A percentile compares a stretch with the other conserved stretches of the same genome.
Evolutionary conservation across 2,113 vertebrate species (phyloP).

Genomic region (Microcebus murinus): DNA sequence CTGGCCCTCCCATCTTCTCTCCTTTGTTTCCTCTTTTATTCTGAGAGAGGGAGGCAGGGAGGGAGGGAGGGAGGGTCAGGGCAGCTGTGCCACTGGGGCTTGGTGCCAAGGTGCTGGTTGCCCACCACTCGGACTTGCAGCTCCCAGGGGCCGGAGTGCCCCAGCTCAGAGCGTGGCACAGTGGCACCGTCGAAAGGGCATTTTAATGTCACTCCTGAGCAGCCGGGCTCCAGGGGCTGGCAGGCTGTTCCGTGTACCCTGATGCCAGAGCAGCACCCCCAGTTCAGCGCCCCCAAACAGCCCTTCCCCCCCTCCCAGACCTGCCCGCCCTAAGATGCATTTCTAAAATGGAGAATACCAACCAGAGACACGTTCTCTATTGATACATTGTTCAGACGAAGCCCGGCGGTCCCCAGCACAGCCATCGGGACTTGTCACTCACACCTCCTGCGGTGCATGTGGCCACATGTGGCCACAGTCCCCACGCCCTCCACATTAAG

Average conservation of each 20-base stretch:
- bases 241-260: neutral
- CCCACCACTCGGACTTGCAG: neutral
- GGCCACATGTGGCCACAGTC: neutral
- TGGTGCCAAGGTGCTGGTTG: neutral
- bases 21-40: slow-evolving; percentile 59
- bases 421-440: neutral
- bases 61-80: neutral
- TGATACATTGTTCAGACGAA: neutral
- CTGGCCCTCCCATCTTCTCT: neutral
- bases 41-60: neutral
- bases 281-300: neutral
- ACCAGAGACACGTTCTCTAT: neutral
- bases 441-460: neutral
- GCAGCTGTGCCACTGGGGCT: neutral
- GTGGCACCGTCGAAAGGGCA: slow-evolving; percentile 67
- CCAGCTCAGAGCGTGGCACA: slow-evolving; percentile 49
- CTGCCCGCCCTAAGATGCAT: neutral
- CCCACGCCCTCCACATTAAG: neutral
- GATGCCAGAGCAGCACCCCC: slow-evolving; percentile 16
- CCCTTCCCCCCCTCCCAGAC: neutral
- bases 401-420: neutral
- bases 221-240: neutral
- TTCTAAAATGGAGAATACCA: slow-evolving; percentile 67
- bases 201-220: slow-evolving; percentile 80
- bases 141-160: neutral